Evolutionary conservation across 2,797 vertebrate genomes (phyloP), one percentile per base, ranked within the genome.

Genomic region (Acrossocheilus fasciatus): DNA sequence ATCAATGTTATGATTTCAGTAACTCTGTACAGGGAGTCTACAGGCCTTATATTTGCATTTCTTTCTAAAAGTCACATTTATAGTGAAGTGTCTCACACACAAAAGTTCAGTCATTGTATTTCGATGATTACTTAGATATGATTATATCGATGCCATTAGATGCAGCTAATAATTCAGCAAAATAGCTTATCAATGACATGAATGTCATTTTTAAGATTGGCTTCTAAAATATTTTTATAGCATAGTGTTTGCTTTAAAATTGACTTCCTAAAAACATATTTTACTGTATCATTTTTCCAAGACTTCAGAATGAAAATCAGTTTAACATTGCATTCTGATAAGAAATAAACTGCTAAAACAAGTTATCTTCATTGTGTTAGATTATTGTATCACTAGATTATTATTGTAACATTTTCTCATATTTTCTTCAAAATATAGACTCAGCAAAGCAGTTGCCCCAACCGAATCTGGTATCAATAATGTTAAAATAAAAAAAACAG

Each of bases 1-100:
- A 79, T 34, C 64, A 72, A 34, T 69, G 45, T 57, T 69, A 47
- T 26, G 45, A 84, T 77, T 77, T 77, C 47, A 54, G 62, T 69
- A 68, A 41, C 11, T 76, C 73, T 11, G 34, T 68, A 66, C 10
- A 2, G 45, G 72, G 73, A 34, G 36, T 47, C 26, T 36, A 50
- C 12, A 64, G 20, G 54, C 82, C 62, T 75, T 75, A 75, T 0
- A 39, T 83, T 64, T 64, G 34, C 1, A 41, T 76, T 68, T 77
- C n/a, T 69, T 69, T 52, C 52, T 18, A 39, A 10, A 52, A 52
- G 34, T 54, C 30, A 84, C 20, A 20, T 76, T 66, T 64, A 50
- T 64, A 17, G 12, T 26, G 0, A 66, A 39, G 8, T 52, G 18
- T 47, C 72, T 64, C 6, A 57, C 18, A 59, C 36, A 59, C 36